Evolutionary conservation across 2,113 vertebrate genomes (phyloP).

Genomic region (Platysteira castanea): DNA sequence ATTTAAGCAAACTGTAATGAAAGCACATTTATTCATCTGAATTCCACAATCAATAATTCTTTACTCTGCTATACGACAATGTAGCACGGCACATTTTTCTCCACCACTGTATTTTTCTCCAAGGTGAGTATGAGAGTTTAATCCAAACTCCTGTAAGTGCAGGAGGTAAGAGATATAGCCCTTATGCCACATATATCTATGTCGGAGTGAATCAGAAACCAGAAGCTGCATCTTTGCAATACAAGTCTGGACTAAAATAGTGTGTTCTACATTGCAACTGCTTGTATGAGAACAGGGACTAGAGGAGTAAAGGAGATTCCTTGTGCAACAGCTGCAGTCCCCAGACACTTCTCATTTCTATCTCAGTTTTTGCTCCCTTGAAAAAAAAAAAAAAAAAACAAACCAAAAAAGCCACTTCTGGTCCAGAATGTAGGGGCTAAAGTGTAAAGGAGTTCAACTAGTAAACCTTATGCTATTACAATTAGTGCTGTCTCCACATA

Average conservation of each 20-base stretch:
- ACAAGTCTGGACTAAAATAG: background rate
- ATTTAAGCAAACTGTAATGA: background rate
- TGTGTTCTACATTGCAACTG: background rate
- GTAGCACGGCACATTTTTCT: background rate
- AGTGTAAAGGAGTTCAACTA: background rate
- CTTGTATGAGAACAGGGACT: background rate
- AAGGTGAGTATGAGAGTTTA: background rate
- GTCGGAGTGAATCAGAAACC: background rate
- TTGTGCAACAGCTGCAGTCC: background rate
- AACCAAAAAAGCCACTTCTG: fast-evolving
- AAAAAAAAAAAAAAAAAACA: background rate
- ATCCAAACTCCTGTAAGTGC: background rate
- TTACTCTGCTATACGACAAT: background rate
- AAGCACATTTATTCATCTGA: background rate
- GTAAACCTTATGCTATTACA: background rate
- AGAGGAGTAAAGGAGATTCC: background rate
- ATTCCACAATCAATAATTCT: background rate
- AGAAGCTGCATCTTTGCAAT: background rate
- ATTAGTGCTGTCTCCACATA: background rate
- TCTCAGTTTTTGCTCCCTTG: background rate
- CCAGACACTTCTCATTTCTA: background rate
- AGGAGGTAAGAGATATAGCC: background rate
- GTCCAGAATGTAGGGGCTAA: background rate
- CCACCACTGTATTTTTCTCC: background rate
- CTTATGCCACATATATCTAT: background rate